These are phyloP conservation scores for Ridgeia piscesae DNA, from an alignment of 1,140 invertebrate genomes.

Conservation along the genomic window DNA sequence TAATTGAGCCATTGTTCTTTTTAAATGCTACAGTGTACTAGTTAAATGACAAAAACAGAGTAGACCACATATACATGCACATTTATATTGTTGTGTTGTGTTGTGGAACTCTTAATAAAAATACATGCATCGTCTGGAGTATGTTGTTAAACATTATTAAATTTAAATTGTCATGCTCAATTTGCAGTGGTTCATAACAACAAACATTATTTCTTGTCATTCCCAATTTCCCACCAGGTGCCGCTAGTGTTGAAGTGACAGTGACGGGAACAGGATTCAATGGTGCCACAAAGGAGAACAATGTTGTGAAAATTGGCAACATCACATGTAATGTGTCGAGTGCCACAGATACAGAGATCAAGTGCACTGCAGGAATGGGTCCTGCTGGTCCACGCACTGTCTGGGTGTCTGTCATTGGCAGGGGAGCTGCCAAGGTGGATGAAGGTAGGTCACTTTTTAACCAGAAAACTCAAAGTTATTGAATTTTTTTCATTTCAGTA, in stretches of 20 bases:
- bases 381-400: neutral
- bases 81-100: no score
- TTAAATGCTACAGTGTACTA: neutral
- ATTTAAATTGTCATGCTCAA: no score
- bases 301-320: slow-evolving; percentile 38
- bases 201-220: neutral
- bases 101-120: no score
- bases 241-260: slow-evolving; percentile 18
- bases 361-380: slow-evolving; percentile 13
- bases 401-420: slow-evolving; percentile 6
- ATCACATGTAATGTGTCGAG: slow-evolving; percentile 32
- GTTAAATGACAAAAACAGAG: neutral
- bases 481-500: no score
- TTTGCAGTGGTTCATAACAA: neutral
- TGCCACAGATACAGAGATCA: slow-evolving; percentile 26
- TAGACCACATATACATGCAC: neutral
- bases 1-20: neutral
- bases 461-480: no score
- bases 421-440: slow-evolving; percentile 17
- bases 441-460: neutral
- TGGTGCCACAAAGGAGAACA: slow-evolving; percentile 25
- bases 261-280: slow-evolving; percentile 38
- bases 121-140: no score
- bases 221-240: neutral
- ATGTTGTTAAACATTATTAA: no score